Evolutionary conservation across 2,888 invertebrate species (phyloP).

Genomic region (Eilema griseolum): DNA sequence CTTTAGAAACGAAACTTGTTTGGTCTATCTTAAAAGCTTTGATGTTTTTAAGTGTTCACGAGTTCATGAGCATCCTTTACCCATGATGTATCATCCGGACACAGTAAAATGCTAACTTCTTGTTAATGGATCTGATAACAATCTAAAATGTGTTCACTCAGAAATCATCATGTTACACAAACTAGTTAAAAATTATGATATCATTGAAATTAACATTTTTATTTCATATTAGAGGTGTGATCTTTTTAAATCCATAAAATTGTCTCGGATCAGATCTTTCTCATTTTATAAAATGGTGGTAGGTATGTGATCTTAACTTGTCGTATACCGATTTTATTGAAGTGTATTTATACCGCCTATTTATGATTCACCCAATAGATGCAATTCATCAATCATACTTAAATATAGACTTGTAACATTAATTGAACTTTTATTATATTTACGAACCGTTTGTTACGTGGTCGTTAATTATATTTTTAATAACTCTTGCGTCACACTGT

Average conservation of each 20-base stretch:
- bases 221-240: neutral
- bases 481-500: conserved; percentile 32
- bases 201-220: neutral
- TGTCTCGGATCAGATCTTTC: too few species aligned
- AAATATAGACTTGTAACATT: neutral
- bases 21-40: neutral
- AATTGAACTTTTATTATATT: conserved; percentile 1
- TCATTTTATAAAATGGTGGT: too few species aligned
- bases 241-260: neutral
- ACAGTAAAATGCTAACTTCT: neutral
- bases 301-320: neutral
- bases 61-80: neutral
- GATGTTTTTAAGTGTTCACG: neutral
- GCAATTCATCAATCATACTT: neutral
- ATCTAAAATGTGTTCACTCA: neutral
- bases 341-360: neutral
- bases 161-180: conserved; percentile 1
- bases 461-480: conserved; percentile 24
- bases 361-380: neutral
- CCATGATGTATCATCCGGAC: neutral
- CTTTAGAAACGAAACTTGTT: neutral
- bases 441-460: neutral
- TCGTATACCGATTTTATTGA: neutral
- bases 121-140: neutral
- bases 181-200: neutral